Evolutionary conservation across 2,113 vertebrate genomes (phyloP).

Genomic region (Melierax canorus): DNA sequence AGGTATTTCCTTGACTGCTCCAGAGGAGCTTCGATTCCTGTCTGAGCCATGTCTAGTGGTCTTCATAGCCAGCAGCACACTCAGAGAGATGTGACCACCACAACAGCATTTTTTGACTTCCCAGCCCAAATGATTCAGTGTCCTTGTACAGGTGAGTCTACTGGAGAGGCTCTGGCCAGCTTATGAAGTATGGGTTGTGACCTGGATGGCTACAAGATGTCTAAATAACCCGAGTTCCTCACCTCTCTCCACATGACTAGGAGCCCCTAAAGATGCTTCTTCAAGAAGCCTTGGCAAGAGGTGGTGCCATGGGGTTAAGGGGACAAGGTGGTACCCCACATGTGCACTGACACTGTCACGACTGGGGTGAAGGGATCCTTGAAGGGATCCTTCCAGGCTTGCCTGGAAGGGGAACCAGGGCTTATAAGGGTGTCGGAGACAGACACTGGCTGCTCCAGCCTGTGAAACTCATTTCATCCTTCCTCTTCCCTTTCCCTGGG

Average conservation of each 20-base stretch:
- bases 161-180: neutral
- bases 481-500: neutral
- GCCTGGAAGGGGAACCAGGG: neutral
- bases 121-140: neutral
- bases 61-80: neutral
- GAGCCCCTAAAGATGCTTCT: neutral
- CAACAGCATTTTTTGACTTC: neutral
- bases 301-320: neutral
- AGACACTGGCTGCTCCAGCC: neutral
- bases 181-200: neutral
- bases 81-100: neutral
- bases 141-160: neutral
- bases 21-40: neutral
- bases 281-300: neutral
- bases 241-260: neutral
- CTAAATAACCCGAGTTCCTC: neutral
- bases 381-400: neutral
- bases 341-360: neutral
- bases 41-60: neutral
- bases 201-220: neutral
- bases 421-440: neutral
- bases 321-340: neutral
- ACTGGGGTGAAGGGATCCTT: neutral
- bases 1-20: neutral
- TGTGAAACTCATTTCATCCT: neutral